Conservation (phyloP, 2,113 vertebrate genomes). For the Corythoichthys intestinalis region DNA sequence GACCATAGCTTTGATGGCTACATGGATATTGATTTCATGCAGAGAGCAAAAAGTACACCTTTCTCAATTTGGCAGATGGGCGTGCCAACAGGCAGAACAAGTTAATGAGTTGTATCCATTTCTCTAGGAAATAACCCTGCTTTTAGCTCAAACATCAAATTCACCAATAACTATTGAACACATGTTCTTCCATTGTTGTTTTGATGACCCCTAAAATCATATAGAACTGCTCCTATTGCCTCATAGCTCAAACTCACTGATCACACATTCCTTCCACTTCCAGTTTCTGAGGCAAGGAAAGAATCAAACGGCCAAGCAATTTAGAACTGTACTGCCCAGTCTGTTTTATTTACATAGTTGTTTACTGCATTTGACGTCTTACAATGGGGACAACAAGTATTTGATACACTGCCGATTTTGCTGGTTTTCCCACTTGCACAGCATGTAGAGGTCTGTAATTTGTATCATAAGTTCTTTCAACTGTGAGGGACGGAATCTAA, state of each 20-base stretch:
- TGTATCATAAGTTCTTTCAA: too few relatives aligned
- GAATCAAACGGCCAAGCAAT: too few relatives aligned
- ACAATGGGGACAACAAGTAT: too few relatives aligned
- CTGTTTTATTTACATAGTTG: too few relatives aligned
- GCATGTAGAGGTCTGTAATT: too few relatives aligned
- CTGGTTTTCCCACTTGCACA: too few relatives aligned
- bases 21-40: constrained; percentile 1
- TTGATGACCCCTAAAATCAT: background rate
- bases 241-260: background rate
- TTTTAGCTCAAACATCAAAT: background rate
- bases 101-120: background rate
- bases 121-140: background rate
- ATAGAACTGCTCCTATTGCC: background rate
- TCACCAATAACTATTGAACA: background rate
- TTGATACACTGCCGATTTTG: too few relatives aligned
- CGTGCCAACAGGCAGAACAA: background rate
- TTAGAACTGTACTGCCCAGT: too few relatives aligned
- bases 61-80: background rate
- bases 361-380: too few relatives aligned
- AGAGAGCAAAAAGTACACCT: background rate
- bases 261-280: background rate
- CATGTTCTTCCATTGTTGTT: background rate
- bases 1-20: background rate
- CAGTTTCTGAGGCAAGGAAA: too few relatives aligned
- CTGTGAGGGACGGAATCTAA: too few relatives aligned